Conservation (phyloP, 2,888 invertebrate genomes). For the Pardosa pseudoannulata region DNA sequence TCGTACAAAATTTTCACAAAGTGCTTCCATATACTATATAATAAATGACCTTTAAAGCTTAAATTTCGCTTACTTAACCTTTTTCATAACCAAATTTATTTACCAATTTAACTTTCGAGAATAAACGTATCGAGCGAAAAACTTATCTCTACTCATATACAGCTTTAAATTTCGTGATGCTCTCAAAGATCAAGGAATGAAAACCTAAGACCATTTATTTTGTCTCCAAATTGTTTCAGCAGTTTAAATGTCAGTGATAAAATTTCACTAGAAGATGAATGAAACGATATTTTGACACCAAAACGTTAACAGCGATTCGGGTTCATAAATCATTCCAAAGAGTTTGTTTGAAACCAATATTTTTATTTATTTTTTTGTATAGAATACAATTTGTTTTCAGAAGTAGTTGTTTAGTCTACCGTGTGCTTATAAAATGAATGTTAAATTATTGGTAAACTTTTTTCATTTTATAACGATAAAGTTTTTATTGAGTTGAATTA, state of each 20-base stretch:
- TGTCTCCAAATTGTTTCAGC: constrained; percentile 58
- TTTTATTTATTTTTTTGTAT: constrained; percentile 14
- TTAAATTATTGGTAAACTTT: no score
- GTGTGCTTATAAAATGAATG: no score
- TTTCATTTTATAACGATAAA: no score
- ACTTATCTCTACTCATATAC: constrained; percentile 12
- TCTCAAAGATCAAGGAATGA: constrained; percentile 56
- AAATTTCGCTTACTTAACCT: no score
- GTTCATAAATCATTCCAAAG: constrained; percentile 45
- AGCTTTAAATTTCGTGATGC: constrained; percentile 18
- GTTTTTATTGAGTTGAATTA: no score
- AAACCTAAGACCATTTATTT: constrained; percentile 55
- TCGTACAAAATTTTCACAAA: no score
- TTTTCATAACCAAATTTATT: no score
- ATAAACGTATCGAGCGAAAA: constrained; percentile 37
- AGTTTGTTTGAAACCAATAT: constrained; percentile 37
- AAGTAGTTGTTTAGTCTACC: no score
- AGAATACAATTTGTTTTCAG: neutral
- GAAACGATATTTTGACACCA: constrained; percentile 55
- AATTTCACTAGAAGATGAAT: constrained; percentile 61
- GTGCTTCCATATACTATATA: no score
- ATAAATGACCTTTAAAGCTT: no score
- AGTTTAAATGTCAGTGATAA: constrained; percentile 53
- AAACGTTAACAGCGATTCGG: constrained; percentile 44
- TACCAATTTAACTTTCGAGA: no score